Percentiles rank a stretch among this genome's conserved stretches.
Evolutionary conservation across 2,113 vertebrate genomes (phyloP).

Genomic region (Electrona antarctica): DNA sequence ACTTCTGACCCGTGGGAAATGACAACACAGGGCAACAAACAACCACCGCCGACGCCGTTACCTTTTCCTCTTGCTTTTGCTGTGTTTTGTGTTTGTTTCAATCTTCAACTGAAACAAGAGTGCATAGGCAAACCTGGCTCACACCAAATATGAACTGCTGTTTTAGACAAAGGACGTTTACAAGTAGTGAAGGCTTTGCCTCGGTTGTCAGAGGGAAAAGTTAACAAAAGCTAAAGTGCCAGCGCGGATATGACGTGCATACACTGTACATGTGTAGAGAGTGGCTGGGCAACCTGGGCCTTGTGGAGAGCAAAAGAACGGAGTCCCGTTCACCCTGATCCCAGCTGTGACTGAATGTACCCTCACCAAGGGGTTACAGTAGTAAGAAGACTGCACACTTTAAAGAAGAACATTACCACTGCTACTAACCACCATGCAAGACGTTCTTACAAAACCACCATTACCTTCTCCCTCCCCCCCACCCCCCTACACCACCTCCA

Average conservation of each 20-base stretch:
- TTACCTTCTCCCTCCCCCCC: constrained; percentile 56
- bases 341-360: constrained; percentile 65
- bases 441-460: constrained; percentile 52
- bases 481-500: constrained; percentile 52
- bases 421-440: constrained; percentile 29
- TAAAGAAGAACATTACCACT: constrained; percentile 52
- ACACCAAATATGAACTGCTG: constrained; percentile 65
- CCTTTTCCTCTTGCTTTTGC: constrained; percentile 3
- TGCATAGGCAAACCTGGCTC: constrained; percentile 75
- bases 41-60: no score
- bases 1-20: constrained; percentile 21
- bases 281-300: constrained; percentile 28
- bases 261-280: constrained; percentile 23
- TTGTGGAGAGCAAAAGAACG: constrained; percentile 33
- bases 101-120: constrained; percentile 55
- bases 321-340: constrained; percentile 68
- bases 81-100: constrained; percentile 55
- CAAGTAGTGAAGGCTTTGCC: constrained; percentile 44
- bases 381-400: not conserved
- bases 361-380: constrained; percentile 59
- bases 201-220: constrained; percentile 41
- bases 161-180: constrained; percentile 25
- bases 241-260: constrained; percentile 37
- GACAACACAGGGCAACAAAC: not conserved
- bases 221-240: constrained; percentile 24